phyloP scores from a whole-genome alignment of 2,888 invertebrate genomes.

The Hydriomena furcata region DNA sequence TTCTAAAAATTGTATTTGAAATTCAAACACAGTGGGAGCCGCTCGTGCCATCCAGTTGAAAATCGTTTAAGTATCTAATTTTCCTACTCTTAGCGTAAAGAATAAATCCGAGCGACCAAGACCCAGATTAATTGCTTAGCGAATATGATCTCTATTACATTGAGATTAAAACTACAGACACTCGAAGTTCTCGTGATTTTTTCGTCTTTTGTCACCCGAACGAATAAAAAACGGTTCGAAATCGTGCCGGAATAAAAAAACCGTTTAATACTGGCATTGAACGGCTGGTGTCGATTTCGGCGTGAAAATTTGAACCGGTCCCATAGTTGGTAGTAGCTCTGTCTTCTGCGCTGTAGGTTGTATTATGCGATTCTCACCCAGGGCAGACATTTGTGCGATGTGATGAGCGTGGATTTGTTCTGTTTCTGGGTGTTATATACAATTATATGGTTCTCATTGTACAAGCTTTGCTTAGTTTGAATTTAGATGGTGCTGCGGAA shows the following conservation, averaged over 20 bases:
- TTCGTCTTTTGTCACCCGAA: slow-evolving; percentile 74
- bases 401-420: too few species aligned
- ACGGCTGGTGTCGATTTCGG: slow-evolving; percentile 60
- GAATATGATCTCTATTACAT: slow-evolving; percentile 46
- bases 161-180: slow-evolving; percentile 40
- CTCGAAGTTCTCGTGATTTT: slow-evolving; percentile 46
- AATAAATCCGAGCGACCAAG: slow-evolving; percentile 60
- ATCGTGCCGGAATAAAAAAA: slow-evolving; percentile 73
- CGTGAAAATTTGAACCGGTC: slow-evolving; percentile 74
- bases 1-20: slow-evolving; percentile 44
- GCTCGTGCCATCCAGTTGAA: slow-evolving; percentile 63
- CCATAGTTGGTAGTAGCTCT: too few species aligned
- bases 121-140: slow-evolving; percentile 57
- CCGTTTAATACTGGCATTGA: slow-evolving; percentile 79
- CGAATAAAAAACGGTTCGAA: slow-evolving; percentile 73
- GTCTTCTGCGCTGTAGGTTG: too few species aligned
- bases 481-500: too few species aligned
- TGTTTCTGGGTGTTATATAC: too few species aligned
- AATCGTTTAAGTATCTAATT: slow-evolving; percentile 58
- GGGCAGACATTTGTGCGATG: too few species aligned
- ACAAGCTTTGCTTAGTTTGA: too few species aligned
- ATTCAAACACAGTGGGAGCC: slow-evolving; percentile 51
- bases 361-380: too few species aligned
- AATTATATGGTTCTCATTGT: too few species aligned
- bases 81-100: slow-evolving; percentile 62